These are phyloP conservation scores for Ageneiosus marmoratus DNA, from an alignment of 2,113 vertebrate species.

Conservation along the genomic window DNA sequence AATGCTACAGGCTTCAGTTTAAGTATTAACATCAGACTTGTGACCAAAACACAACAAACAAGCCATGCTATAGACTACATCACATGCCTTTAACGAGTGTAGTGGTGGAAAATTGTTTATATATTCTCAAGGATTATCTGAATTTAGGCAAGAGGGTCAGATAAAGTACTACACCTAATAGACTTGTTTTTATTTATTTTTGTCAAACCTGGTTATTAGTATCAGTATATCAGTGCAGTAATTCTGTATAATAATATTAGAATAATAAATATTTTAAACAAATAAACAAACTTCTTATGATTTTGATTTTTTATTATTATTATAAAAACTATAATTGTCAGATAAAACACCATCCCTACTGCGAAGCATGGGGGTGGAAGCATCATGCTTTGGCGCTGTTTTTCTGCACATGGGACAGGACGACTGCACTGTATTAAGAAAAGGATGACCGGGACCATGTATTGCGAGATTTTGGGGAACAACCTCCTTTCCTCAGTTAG, in stretches of 20 bases:
- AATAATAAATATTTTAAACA: neutral
- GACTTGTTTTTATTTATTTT: neutral
- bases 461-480: no score
- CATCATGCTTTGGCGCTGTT: no score
- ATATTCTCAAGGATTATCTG: neutral
- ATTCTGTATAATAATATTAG: neutral
- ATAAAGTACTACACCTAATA: neutral
- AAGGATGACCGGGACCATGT: no score
- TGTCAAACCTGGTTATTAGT: neutral
- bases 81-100: neutral
- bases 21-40: neutral
- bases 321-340: neutral
- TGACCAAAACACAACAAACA: neutral
- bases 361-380: no score
- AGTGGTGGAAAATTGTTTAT: neutral
- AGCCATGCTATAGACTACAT: neutral
- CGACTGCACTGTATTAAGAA: no score
- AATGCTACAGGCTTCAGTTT: neutral
- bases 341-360: no score
- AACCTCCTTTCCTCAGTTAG: no score
- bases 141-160: neutral
- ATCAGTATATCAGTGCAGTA: neutral
- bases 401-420: no score
- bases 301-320: neutral
- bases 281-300: neutral